Evolutionary conservation across 2,797 vertebrate genomes (phyloP), one percentile per base, ranked within the genome.

Genomic region (Pangasius mekongensis): DNA sequence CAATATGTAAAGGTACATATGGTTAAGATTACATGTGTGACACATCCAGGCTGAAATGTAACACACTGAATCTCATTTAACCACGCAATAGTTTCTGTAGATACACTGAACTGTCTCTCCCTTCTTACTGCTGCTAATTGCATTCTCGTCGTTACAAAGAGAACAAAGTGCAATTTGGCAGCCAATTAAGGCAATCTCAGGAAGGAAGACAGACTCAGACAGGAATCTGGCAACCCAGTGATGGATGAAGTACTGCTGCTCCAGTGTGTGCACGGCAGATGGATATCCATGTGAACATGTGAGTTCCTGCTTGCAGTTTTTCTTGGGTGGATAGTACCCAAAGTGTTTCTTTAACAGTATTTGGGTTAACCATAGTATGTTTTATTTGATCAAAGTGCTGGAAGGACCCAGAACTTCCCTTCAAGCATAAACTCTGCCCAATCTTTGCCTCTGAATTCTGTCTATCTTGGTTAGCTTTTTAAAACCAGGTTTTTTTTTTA

Each of bases 191-290:
- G 43, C 43, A 86, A 52, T 64, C 18, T 1, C 27, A 22, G 43
- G 43, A 49, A 66, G 60, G 43, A 49, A 62, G 71, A n/a, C 54
- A 76, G 71, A n/a, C 10, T 4, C 52, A 52, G 30, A 52, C 8
- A 14, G 56, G 24, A 36, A 84, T 88, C 64, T 88, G 87, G 81
- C 85, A 88, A 80, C 56, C 84, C 47, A 33, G 33, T 47, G 73
- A 84, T 88, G 43, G 76, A 90, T 62, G 27, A 83, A 85, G 52
- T 74, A 7, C 43, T 64, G 24, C 62, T 83, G 43, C 43, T 76
- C 73, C 43, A 27, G 22, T 76, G 43, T 47, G 73, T 76, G 39
- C 71, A 52, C 24, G 18, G 30, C 74, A 76, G 74, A 76, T 76
- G 22, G 43, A n/a, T 76, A 52, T 27, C 47, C 47, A n/a, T 77